Percentiles rank a stretch among this genome's conserved stretches.
phyloP scores from a whole-genome alignment of 1,140 invertebrate species.

The Polypedilum vanderplanki region DNA sequence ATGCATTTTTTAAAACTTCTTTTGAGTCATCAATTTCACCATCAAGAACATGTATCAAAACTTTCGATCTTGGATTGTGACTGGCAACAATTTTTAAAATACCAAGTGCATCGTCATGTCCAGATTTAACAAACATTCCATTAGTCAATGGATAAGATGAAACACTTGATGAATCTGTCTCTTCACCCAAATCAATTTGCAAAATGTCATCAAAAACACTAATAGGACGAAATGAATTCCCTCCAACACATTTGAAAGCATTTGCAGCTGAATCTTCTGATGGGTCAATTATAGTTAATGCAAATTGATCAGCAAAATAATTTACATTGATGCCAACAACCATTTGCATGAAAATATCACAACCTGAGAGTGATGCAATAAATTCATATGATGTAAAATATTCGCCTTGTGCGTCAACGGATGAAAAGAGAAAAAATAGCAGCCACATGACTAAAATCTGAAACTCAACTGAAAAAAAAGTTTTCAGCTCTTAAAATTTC shows the following conservation, averaged over 20 bases:
- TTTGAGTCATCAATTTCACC: neutral
- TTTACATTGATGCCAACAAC: neutral
- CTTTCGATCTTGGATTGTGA: conserved; percentile 8
- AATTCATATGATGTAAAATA: neutral
- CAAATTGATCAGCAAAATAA: neutral
- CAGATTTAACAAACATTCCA: neutral
- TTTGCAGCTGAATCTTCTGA: neutral
- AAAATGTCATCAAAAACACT: neutral
- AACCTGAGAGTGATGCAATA: neutral
- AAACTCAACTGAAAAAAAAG: too few relatives aligned
- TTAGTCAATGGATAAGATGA: neutral
- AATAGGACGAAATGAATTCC: neutral
- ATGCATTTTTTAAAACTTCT: neutral
- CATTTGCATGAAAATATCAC: neutral
- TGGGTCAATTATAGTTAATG: conserved; percentile 3
- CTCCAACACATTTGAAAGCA: neutral
- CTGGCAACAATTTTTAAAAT: neutral
- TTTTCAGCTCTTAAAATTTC: too few relatives aligned
- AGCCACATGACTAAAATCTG: neutral
- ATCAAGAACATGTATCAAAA: neutral
- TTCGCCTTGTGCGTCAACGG: neutral
- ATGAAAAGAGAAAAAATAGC: neutral
- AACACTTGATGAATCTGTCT: neutral
- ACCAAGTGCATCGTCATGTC: neutral
- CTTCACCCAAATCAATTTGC: neutral